A percentile compares a stretch with the other conserved stretches of the same genome.
Evolutionary conservation across 2,113 vertebrate species (phyloP).

Genomic region (Pterophyllum scalare): DNA sequence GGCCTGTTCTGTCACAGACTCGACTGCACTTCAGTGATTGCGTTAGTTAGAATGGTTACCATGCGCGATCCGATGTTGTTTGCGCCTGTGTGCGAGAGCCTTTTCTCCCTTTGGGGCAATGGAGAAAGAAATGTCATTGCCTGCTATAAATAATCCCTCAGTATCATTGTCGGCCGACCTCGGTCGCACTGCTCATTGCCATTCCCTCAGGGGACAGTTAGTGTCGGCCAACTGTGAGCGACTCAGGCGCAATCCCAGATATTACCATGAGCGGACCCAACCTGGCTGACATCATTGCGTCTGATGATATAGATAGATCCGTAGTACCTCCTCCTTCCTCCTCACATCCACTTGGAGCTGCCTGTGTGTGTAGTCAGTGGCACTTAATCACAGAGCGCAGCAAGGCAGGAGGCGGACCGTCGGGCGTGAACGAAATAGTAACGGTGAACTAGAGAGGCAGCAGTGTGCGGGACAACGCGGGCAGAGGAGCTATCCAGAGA

Average conservation of each 20-base stretch:
- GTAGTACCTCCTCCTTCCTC: constrained; percentile 73
- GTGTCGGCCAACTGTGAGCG: constrained; percentile 19
- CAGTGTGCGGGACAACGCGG: constrained; percentile 65
- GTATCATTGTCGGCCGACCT: constrained; percentile 43
- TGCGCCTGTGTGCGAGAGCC: neutral
- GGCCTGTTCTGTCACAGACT: neutral
- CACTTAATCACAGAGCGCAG: constrained; percentile 73
- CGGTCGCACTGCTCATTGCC: constrained; percentile 45
- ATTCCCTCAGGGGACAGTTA: constrained; percentile 11
- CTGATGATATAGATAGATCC: constrained; percentile 75
- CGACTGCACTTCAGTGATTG: neutral
- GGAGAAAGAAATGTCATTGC: constrained; percentile 31
- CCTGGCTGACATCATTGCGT: constrained; percentile 85
- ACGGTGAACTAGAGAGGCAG: constrained; percentile 53
- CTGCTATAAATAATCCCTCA: constrained; percentile 17
- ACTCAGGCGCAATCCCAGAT: constrained; percentile 34
- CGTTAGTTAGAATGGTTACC: neutral
- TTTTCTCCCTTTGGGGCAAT: neutral
- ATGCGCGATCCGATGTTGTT: neutral
- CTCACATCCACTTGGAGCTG: constrained; percentile 59
- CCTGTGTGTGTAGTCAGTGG: constrained; percentile 64
- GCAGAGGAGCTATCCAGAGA: constrained; percentile 45
- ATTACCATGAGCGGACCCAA: constrained; percentile 49
- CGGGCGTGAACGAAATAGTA: constrained; percentile 77
- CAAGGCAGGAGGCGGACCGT: constrained; percentile 73